Base-by-base conservation (phyloP, 1,140 invertebrate species). In the Heliothis subflexa region DNA sequence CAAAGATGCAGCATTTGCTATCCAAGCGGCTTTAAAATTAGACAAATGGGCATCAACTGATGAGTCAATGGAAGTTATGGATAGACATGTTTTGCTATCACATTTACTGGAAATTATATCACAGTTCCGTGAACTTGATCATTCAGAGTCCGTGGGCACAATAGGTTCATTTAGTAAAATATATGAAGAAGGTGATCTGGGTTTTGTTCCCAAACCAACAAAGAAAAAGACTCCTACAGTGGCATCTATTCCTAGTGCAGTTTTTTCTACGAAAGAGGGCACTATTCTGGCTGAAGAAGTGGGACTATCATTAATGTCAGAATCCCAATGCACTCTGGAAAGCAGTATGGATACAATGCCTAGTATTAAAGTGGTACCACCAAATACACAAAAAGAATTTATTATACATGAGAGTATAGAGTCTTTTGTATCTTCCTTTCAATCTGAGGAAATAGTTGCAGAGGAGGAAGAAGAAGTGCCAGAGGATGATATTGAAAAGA, bases 1-100 rank as follows among this genome's bases (percentile, higher is more conserved):
- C 18, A 92, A 95, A 78, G 95, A 96, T 85, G 96, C 96, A 2
- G 96, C 95, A 52, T 85, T 88, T 18, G 95, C 95, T 28, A 95
- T 97, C 9, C 91, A 95, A 73, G 94, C 95, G 75, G 95, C 96
- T 49, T 89, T 97, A 16, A 94, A 96, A 86, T 89, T 96, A 78
- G 91, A 93, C 59, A 83, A 94, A 52, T 95, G 92, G 90, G 89
- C 91, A 21, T 83, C 83, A 77, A 86, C 82, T 13, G 89, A 90
- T 79, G 86, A 82, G 12, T 85, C 92, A 12, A 81, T 89, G 59
- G 87, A 93, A 78, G 90, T 96, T 76, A 93, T 95, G 83, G 92
- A 96, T 16, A 91, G 96, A 73, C 92, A 95, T 78, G 91, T 94
- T 77, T 86, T 96, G 3, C 90, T 96, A 1, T 88, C 91, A 13